Conservation (phyloP, 2,113 vertebrate species). For the Colistium nudipinnis region DNA sequence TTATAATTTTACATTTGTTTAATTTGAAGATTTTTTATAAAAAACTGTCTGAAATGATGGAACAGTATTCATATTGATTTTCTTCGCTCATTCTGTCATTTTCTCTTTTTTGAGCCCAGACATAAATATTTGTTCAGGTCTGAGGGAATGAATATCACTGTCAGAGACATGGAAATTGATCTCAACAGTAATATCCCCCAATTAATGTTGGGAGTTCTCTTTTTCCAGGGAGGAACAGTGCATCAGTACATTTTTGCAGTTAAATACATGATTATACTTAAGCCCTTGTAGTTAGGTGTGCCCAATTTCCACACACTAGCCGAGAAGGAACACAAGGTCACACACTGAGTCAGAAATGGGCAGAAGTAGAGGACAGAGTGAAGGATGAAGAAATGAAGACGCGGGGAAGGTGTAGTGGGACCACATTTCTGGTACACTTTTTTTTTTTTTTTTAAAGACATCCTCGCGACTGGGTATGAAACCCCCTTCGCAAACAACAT, state of each 20-base stretch:
- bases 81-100: constrained; percentile 38
- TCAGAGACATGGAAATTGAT: constrained; percentile 79
- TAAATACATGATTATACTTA: constrained; percentile 84
- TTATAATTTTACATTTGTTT: constrained; percentile 9
- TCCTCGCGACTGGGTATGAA: constrained; percentile 20
- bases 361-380: constrained; percentile 59
- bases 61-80: constrained; percentile 31
- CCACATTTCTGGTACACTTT: constrained; percentile 30
- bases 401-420: constrained; percentile 41
- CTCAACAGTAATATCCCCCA: constrained; percentile 78
- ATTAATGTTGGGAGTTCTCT: constrained; percentile 77
- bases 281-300: constrained; percentile 82
- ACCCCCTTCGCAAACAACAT: constrained; percentile 39
- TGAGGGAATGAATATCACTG: constrained; percentile 74
- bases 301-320: constrained; percentile 82
- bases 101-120: constrained; percentile 56
- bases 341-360: constrained; percentile 53
- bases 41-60: constrained; percentile 28
- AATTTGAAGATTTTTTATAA: constrained; percentile 9
- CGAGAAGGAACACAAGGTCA: constrained; percentile 77
- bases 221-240: constrained; percentile 79
- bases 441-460: constrained; percentile 16
- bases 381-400: constrained; percentile 50
- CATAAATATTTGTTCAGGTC: constrained; percentile 78
- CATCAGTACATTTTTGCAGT: constrained; percentile 77